A percentile compares a stretch with the other conserved stretches of the same genome.
Evolutionary conservation across 2,797 vertebrate species (phyloP).

Genomic region (Hydrocynus forskahlii): DNA sequence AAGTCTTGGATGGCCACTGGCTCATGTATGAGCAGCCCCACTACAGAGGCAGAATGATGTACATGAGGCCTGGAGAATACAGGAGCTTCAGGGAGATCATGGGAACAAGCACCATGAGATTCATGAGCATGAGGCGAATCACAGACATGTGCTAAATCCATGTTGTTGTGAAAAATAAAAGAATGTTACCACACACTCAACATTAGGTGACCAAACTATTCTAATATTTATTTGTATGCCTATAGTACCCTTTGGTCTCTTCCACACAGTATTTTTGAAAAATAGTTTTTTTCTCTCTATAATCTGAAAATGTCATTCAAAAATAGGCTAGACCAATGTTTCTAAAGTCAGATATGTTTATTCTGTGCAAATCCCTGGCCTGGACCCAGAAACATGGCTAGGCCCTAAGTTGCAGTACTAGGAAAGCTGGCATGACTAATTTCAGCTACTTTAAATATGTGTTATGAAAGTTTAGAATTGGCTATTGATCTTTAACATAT

Average conservation of each 20-base stretch:
- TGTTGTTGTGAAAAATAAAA: conserved; percentile 61
- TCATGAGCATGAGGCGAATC: conserved; percentile 78
- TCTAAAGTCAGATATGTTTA: too few species aligned
- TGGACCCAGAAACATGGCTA: too few species aligned
- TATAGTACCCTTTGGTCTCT: neutral
- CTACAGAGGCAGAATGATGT: conserved; percentile 77
- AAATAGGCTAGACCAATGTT: too few species aligned
- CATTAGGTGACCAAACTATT: conserved; percentile 36
- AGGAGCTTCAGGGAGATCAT: conserved; percentile 73
- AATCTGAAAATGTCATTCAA: too few species aligned
- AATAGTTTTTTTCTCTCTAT: too few species aligned
- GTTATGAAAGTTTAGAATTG: too few species aligned
- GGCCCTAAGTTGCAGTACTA: too few species aligned
- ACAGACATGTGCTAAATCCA: conserved; percentile 74
- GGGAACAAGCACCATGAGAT: conserved; percentile 67
- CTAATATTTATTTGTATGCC: neutral
- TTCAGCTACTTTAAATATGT: too few species aligned
- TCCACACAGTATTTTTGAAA: neutral
- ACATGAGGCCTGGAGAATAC: conserved; percentile 80
- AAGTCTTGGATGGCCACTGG: conserved; percentile 80
- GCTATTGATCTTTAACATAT: too few species aligned
- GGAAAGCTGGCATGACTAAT: too few species aligned
- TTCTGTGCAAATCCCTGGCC: too few species aligned
- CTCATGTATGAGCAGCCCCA: conserved; percentile 78
- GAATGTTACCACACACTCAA: conserved; percentile 46